Evolutionary conservation across 1,140 invertebrate species (phyloP).

Genomic region (Glossosoma conforme): DNA sequence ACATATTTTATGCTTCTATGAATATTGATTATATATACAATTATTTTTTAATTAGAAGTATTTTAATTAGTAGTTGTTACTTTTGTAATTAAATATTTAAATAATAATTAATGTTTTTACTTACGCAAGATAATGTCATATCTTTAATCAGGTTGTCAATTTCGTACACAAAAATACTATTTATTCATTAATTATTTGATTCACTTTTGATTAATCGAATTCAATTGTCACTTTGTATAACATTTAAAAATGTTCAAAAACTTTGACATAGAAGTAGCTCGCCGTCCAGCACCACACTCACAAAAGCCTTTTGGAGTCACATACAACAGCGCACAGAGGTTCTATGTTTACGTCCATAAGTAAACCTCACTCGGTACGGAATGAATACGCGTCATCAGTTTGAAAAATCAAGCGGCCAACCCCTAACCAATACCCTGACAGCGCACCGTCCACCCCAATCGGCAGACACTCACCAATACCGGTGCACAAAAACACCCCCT

Average conservation of each 20-base stretch:
- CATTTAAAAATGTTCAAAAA: not conserved
- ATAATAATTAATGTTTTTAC: conserved; percentile 14
- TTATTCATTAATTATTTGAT: not conserved
- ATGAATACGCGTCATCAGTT: conserved; percentile 55
- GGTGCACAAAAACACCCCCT: conserved; percentile 10
- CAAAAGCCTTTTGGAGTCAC: conserved; percentile 1
- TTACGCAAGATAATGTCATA: conserved; percentile 31
- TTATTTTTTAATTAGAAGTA: too few relatives aligned
- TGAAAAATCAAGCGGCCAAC: conserved; percentile 52
- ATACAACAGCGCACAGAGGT: conserved; percentile 14
- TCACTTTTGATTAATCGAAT: not conserved
- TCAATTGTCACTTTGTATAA: not conserved
- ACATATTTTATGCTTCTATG: too few relatives aligned
- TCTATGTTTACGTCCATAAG: conserved; percentile 31
- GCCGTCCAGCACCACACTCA: not conserved
- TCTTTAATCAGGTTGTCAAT: conserved; percentile 1
- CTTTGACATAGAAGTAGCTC: not conserved
- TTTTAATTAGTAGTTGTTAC: too few relatives aligned
- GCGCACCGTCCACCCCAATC: conserved; percentile 8
- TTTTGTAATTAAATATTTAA: too few relatives aligned
- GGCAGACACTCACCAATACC: not conserved
- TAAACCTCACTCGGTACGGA: conserved; percentile 44
- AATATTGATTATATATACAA: too few relatives aligned
- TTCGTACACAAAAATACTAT: conserved; percentile 5
- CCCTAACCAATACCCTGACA: conserved; percentile 17